These are phyloP conservation scores for Anhinga rufa DNA, from an alignment of 2,113 vertebrate genomes.

Conservation along the genomic window DNA sequence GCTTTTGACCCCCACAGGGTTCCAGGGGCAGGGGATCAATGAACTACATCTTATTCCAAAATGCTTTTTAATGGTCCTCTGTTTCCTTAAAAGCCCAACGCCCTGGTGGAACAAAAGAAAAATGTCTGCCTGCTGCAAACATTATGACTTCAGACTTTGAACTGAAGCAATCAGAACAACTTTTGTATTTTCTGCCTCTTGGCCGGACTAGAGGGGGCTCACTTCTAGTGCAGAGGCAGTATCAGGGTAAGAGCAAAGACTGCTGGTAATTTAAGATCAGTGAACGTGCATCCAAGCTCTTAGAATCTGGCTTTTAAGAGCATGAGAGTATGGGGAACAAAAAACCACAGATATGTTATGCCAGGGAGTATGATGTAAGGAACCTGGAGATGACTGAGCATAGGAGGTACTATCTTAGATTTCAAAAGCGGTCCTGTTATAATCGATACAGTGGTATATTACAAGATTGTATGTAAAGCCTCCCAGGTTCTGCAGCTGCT, in stretches of 20 bases:
- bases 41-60: neutral
- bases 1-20: neutral
- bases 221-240: neutral
- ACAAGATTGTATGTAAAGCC: neutral
- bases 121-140: neutral
- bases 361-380: neutral
- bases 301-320: neutral
- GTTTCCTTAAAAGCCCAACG: neutral
- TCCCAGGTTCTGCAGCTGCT: neutral
- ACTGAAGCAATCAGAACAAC: neutral
- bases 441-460: neutral
- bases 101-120: neutral
- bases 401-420: neutral
- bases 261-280: neutral
- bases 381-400: neutral
- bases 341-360: neutral
- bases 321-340: neutral
- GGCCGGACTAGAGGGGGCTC: neutral
- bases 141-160: neutral
- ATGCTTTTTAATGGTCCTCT: neutral
- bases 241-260: neutral
- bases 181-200: neutral
- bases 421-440: neutral
- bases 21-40: neutral
- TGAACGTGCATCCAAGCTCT: neutral